phyloP scores from a whole-genome alignment of 2,888 invertebrate genomes.

The Sicus ferrugineus region DNA sequence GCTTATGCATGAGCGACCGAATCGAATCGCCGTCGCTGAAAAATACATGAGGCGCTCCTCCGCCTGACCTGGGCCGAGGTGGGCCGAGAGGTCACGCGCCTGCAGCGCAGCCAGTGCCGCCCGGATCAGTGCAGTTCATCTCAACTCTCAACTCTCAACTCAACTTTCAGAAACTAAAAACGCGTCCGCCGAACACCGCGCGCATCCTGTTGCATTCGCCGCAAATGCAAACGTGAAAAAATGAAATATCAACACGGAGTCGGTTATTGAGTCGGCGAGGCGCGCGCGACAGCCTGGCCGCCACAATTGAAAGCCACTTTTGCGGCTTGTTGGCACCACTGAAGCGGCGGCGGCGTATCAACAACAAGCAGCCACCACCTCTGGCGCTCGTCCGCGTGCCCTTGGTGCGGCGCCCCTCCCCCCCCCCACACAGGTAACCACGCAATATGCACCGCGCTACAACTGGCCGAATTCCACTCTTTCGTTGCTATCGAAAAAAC shows the following conservation, averaged over 20 bases:
- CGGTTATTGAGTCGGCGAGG: conserved; percentile 35
- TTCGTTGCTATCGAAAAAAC: neutral
- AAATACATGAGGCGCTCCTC: neutral
- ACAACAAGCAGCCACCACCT: neutral
- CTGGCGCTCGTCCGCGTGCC: neutral
- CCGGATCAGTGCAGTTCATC: neutral
- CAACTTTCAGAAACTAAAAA: neutral
- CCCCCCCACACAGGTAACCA: no score
- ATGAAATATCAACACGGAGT: neutral
- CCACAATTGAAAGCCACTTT: conserved; percentile 54
- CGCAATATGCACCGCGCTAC: neutral
- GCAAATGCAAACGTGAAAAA: neutral
- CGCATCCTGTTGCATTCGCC: conserved; percentile 7
- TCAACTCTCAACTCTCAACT: neutral
- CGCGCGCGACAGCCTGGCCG: conserved; percentile 46
- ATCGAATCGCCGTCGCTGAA: neutral
- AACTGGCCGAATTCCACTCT: neutral
- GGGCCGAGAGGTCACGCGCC: no score
- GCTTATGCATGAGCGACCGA: neutral
- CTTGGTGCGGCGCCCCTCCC: neutral
- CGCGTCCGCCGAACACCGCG: neutral
- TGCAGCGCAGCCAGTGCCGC: no score
- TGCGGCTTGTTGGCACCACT: conserved; percentile 43
- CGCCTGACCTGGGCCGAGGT: neutral
- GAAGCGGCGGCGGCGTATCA: conserved; percentile 17